Percentiles rank a stretch among this genome's conserved stretches.
Conservation (phyloP, 2,113 vertebrate genomes). For the Odontophorus gujanensis region DNA sequence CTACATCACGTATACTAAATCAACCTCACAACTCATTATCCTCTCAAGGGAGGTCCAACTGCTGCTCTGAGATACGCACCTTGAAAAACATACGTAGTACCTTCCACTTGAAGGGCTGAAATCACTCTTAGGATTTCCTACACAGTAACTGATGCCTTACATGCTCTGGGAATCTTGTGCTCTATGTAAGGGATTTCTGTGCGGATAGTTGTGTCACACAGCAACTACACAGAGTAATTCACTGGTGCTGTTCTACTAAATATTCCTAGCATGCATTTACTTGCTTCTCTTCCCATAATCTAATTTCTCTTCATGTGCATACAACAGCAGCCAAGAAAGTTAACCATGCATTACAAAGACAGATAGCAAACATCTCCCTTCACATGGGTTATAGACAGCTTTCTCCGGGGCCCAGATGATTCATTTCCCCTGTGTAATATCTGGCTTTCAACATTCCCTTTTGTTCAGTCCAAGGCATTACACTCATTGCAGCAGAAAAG, state of each 20-base stretch:
- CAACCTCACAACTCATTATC: background rate
- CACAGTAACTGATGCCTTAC: fast-evolving
- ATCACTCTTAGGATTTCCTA: background rate
- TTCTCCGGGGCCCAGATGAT: background rate
- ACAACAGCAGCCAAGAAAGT: background rate
- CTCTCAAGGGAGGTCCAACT: background rate
- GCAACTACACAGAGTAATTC: background rate
- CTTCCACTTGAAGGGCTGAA: background rate
- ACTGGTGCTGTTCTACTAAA: fast-evolving
- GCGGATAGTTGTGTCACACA: background rate
- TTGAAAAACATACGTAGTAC: background rate
- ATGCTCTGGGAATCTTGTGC: background rate
- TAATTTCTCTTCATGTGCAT: background rate
- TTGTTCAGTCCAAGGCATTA: background rate
- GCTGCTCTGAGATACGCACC: background rate
- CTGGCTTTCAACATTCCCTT: background rate
- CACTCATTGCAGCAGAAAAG: background rate
- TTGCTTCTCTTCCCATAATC: background rate
- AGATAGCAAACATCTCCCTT: background rate
- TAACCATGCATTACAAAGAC: background rate
- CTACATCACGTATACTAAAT: background rate
- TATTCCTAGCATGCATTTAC: background rate
- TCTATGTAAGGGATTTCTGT: fast-evolving
- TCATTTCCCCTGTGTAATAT: background rate
- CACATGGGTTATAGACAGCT: background rate